Evolutionary conservation across 2,888 invertebrate genomes (phyloP).

Genomic region (Drosophila prostipennis): DNA sequence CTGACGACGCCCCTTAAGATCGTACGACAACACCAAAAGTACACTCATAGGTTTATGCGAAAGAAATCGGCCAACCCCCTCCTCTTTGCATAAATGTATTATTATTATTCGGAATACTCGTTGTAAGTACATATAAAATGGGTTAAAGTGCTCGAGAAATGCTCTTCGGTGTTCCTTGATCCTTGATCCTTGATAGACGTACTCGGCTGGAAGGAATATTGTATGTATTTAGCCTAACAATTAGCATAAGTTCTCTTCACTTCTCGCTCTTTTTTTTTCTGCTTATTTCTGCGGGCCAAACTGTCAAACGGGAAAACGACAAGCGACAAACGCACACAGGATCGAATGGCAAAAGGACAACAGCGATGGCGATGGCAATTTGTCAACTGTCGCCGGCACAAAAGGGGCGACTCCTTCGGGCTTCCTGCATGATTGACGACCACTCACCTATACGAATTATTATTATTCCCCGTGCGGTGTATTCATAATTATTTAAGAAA

Average conservation of each 20-base stretch:
- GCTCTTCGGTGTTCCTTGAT: conserved; percentile 8
- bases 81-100: not conserved
- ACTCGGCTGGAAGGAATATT: conserved; percentile 38
- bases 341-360: conserved; percentile 57
- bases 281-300: not conserved
- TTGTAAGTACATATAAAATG: conserved; percentile 39
- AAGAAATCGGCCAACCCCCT: conserved; percentile 9
- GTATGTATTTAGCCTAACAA: conserved; percentile 36
- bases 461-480: conserved; percentile 49
- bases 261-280: not conserved
- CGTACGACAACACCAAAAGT: conserved; percentile 37
- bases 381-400: conserved; percentile 72
- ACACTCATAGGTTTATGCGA: conserved; percentile 34
- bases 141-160: conserved; percentile 24
- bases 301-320: conserved; percentile 30
- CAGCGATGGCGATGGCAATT: conserved; percentile 59
- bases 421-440: conserved; percentile 69
- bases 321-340: conserved; percentile 19
- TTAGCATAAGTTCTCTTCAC: conserved; percentile 34
- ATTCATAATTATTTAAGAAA: conserved; percentile 78
- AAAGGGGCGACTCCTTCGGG: conserved; percentile 45
- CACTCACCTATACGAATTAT: conserved; percentile 47
- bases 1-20: conserved; percentile 16
- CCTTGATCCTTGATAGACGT: conserved; percentile 19
- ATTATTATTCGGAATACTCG: conserved; percentile 14